A percentile compares a stretch with the other conserved stretches of the same genome.
Conservation (phyloP, 2,797 vertebrate species). For the Tokudaia muenninki region DNA sequence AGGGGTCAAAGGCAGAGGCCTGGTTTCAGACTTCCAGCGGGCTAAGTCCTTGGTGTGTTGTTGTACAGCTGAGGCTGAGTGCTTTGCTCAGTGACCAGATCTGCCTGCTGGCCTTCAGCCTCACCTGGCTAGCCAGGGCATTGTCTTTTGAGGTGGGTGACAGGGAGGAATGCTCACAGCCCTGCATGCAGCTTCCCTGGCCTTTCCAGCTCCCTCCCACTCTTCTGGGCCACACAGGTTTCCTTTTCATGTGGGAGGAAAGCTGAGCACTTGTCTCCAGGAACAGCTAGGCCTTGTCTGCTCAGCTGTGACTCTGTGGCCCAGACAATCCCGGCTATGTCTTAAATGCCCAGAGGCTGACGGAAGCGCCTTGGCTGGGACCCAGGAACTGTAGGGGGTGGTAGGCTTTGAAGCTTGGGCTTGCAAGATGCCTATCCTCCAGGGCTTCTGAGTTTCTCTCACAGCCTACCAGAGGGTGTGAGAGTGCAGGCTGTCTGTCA, state of each 20-base stretch:
- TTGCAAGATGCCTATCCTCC: background rate
- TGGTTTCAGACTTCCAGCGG: background rate
- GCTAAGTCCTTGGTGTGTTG: background rate
- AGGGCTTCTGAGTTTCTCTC: background rate
- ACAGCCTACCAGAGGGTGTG: background rate
- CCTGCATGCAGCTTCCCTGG: slow-evolving; percentile 2
- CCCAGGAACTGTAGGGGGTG: slow-evolving; percentile 57
- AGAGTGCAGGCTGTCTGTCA: background rate
- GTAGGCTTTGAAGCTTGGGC: slow-evolving; percentile 37
- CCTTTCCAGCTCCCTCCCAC: slow-evolving; percentile 34
- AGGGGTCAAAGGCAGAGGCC: background rate
- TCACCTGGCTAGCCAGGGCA: slow-evolving; percentile 2
- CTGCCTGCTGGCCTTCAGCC: background rate
- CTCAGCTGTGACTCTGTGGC: slow-evolving; percentile 62
- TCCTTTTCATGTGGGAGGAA: slow-evolving; percentile 82
- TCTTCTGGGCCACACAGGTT: slow-evolving; percentile 71
- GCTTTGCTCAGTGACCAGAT: background rate
- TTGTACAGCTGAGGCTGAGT: background rate
- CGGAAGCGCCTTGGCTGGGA: slow-evolving; percentile 61
- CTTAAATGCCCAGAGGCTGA: slow-evolving; percentile 71
- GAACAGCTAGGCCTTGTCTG: slow-evolving; percentile 80
- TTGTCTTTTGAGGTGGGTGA: background rate
- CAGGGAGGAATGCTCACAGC: slow-evolving; percentile 1
- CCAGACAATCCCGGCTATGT: slow-evolving; percentile 77
- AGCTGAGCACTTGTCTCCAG: slow-evolving; percentile 82